A percentile compares a stretch with the other conserved stretches of the same genome.
Conservation (phyloP, 2,797 vertebrate genomes). For the Phrynocephalus forsythii region DNA sequence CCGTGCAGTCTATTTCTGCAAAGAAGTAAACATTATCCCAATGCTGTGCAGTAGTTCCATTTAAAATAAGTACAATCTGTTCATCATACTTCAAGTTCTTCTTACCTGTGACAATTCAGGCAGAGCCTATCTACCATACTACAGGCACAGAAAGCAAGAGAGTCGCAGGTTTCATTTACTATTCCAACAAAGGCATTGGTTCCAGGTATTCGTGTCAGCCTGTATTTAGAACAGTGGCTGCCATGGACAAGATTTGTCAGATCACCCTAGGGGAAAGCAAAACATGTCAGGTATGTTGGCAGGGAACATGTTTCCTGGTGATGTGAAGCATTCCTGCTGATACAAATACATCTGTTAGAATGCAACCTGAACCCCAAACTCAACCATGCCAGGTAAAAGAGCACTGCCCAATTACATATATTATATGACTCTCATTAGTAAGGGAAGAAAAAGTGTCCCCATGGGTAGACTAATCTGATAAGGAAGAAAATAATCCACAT, state of each 20-base stretch:
- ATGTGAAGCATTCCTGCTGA: background rate
- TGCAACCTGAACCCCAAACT: background rate
- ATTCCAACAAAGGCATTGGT: slow-evolving; percentile 97
- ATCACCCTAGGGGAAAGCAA: slow-evolving; percentile 84
- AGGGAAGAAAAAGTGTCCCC: background rate
- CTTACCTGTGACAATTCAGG: slow-evolving; percentile 97
- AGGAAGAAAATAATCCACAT: background rate
- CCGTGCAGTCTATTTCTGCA: background rate
- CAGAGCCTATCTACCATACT: slow-evolving; percentile 98
- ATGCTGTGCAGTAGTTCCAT: background rate
- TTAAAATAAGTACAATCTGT: background rate
- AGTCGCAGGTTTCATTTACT: slow-evolving; percentile 97
- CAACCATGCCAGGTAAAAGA: background rate
- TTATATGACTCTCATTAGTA: background rate
- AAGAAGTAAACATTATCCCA: background rate
- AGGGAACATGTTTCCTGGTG: background rate
- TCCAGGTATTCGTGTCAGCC: slow-evolving; percentile 92
- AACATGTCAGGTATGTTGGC: fast-evolving
- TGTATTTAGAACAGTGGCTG: slow-evolving; percentile 97
- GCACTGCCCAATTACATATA: fast-evolving
- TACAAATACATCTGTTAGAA: background rate
- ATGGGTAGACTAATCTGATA: background rate
- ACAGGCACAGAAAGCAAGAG: slow-evolving; percentile 96
- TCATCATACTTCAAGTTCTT: fast-evolving
- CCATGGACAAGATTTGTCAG: slow-evolving; percentile 97